phyloP scores from a whole-genome alignment of 2,113 vertebrate species.

The Epinephelus fuscoguttatus region DNA sequence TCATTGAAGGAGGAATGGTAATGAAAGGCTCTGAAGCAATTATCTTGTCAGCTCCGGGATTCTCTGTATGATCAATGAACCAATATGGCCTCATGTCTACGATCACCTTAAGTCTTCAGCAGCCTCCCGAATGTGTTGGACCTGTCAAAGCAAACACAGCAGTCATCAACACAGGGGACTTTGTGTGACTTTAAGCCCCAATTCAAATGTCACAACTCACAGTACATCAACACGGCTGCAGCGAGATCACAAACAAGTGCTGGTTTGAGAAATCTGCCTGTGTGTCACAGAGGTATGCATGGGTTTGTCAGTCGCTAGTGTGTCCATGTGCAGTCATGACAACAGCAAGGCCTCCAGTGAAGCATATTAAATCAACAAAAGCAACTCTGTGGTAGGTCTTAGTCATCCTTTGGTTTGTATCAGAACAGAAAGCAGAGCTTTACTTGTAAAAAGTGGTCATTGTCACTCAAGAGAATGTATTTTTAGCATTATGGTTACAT shows the following conservation, averaged over 20 bases:
- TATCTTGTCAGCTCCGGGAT: constrained; percentile 50
- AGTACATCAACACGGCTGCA: constrained; percentile 23
- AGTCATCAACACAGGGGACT: constrained; percentile 19
- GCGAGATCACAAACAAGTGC: constrained; percentile 16
- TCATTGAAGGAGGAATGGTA: constrained; percentile 42
- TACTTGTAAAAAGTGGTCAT: constrained; percentile 24
- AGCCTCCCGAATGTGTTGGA: constrained; percentile 6
- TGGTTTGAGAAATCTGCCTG: constrained; percentile 8
- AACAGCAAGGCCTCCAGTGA: constrained; percentile 49
- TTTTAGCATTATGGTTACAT: background rate
- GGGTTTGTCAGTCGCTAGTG: constrained; percentile 47
- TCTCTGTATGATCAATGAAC: constrained; percentile 66
- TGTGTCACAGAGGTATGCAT: constrained; percentile 34
- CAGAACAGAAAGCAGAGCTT: constrained; percentile 25
- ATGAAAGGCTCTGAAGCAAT: constrained; percentile 61
- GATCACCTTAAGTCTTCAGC: constrained; percentile 30
- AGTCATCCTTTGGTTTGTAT: constrained; percentile 56
- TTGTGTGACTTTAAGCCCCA: constrained; percentile 51
- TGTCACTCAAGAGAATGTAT: constrained; percentile 40
- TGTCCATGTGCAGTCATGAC: constrained; percentile 45
- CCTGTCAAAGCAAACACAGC: constrained; percentile 36
- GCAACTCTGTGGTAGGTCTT: constrained; percentile 51
- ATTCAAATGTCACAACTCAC: constrained; percentile 66
- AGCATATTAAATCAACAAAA: constrained; percentile 68
- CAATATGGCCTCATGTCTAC: constrained; percentile 47